Base-by-base conservation (phyloP, 2,113 vertebrate species). In the Coregonus clupeaformis region DNA sequence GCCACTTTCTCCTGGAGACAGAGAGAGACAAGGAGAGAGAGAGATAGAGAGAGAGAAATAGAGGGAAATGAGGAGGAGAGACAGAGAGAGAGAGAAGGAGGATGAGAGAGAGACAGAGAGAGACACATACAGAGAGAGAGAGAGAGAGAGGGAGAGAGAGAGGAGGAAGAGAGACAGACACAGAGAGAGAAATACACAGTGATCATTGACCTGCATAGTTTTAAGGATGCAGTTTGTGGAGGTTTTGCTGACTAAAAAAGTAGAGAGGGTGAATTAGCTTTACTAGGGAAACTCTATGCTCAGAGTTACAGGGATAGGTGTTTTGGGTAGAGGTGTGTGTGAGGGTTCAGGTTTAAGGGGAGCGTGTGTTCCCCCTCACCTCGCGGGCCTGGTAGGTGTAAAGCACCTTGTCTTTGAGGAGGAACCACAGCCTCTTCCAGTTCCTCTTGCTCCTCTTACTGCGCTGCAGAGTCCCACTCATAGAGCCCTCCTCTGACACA, bases 341-440 rank as follows among this genome's bases (percentile, higher is more conserved):
- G 6, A 62, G 76, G 62, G 76, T 71, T 80, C 77, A 84, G 87
- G 85, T 85, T 82, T 73, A 88, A 90, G 88, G 86, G 89, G 90
- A 91, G 84, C 66, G 83, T 84, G 79, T 80, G 72, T 85, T 87
- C 88, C 89, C 89, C 85, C 92, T 93, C 95, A 99, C 97, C 95
- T 98, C 96, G 0, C 93, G 94, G 81, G 93, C 94, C 81, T 85
- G 79, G 88, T 97, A 98, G 88, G 96, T 97, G 93, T 97, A 98
- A 85, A 98, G 97, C 81, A 99, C 98, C 94, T 99, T 98, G 94
- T 97, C 97, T 94, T 98, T 97, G 86, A 99, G 94, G 77, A 97
- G 96, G 85, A 99, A 98, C 97, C 97, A 99, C 74, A 97, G 93
- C 82, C 95, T 96, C 92, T 98, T 99, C 97, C 97, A 99, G 88